Base-by-base conservation (phyloP, 1,140 invertebrate genomes). In the Steinernema khuongi region DNA sequence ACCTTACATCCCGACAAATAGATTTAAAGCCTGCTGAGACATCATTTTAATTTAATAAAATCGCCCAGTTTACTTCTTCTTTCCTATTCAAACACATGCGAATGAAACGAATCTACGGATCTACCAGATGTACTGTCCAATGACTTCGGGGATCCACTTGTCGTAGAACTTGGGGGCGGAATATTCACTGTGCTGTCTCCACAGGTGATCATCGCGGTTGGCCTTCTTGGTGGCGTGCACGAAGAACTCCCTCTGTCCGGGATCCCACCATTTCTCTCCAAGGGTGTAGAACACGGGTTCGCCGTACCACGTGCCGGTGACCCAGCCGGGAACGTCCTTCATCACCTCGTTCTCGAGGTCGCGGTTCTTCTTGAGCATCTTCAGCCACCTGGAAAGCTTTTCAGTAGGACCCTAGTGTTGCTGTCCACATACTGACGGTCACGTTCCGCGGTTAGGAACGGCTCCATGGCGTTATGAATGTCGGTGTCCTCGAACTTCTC, bases 281-380 rank as follows among this genome's bases (percentile, higher is more conserved):
- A 81, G 73, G 43, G 87, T 87, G 79, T 86, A 81, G 72, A 81
- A 88, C 30, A 87, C 81, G 43, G 87, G 86, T 71, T 88, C 83
- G 30, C 87, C 87, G 71, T 85, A 87, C 74, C 86, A 83, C 14
- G 86, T 88, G 18, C 87, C 87, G 18, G 82, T 83, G 69, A 85
- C 83, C 87, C 87, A 88, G 30, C 86, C 87, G 19, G 86, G 85
- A 26, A 87, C 86, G 73, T 87, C 82, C 77, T 88, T 88, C 87
- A 88, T 88, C 31, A 88, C 75, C 70, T 88, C 83, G 41, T 86
- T 85, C 71, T 88, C 87, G 44, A 86, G 81, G 36, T 88, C 87
- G 31, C 87, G 79, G 74, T 86, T 86, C 31, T 80, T 80, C 14
- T 84, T 79, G 68, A 86, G 43, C 67, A 85, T 80, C 77, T 81